These are phyloP conservation scores for Orthonychiurus folsomi DNA, from an alignment of 2,888 invertebrate genomes.

Conservation along the genomic window DNA sequence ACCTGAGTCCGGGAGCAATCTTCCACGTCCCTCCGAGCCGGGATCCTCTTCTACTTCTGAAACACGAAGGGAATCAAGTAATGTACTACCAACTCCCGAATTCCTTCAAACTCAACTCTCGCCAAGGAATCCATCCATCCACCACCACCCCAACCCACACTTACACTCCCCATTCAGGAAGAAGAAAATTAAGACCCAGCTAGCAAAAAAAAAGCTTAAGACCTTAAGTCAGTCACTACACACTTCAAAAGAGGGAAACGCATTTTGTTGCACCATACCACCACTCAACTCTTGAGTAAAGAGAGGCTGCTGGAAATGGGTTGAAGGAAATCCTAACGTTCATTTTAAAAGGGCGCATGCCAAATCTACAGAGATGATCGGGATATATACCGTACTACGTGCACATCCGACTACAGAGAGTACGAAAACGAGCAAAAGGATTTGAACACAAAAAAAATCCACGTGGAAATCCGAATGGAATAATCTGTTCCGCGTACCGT, in stretches of 20 bases:
- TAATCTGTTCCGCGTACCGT: background rate
- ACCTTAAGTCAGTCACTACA: background rate
- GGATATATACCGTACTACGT: background rate
- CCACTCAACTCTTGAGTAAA: background rate
- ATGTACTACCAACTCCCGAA: background rate
- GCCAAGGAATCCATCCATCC: background rate
- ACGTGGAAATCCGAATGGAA: conserved; percentile 7
- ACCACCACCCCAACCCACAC: conserved; percentile 4
- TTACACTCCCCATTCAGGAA: background rate
- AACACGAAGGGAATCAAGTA: background rate
- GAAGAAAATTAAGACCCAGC: background rate
- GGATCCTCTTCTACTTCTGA: conserved; percentile 7
- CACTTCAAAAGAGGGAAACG: background rate
- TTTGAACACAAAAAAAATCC: background rate
- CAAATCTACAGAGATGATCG: background rate
- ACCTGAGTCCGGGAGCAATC: conserved; percentile 9
- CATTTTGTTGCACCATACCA: background rate
- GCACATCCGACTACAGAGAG: background rate
- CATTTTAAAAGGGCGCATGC: conserved; percentile 2
- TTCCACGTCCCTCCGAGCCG: background rate
- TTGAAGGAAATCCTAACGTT: background rate
- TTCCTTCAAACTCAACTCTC: background rate
- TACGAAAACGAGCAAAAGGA: background rate
- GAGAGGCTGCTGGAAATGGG: background rate
- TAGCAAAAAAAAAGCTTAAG: background rate